A percentile compares a stretch with the other conserved stretches of the same genome.
These are phyloP conservation scores for Syngnathus floridae DNA, from an alignment of 2,113 vertebrate species.

Conservation along the genomic window DNA sequence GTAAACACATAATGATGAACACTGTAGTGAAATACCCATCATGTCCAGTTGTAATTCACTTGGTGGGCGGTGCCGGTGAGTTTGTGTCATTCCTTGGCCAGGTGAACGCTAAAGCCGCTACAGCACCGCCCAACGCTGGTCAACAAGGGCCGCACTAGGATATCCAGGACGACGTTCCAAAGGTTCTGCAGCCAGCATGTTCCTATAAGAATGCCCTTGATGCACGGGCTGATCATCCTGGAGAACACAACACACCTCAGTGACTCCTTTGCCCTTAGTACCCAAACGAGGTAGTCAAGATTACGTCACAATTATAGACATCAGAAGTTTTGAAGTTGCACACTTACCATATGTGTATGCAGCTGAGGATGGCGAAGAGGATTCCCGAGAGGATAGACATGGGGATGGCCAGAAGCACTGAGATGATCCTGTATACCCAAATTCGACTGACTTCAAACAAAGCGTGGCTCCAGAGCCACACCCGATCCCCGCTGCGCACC, in stretches of 20 bases:
- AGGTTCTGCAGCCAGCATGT: slow-evolving; percentile 60
- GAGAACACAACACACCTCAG: not conserved
- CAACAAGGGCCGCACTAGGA: slow-evolving; percentile 56
- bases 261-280: not conserved
- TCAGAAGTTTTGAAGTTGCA: not conserved
- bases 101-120: slow-evolving; percentile 58
- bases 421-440: slow-evolving; percentile 70
- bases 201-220: slow-evolving; percentile 52
- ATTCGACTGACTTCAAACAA: slow-evolving; percentile 70
- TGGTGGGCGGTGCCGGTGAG: not conserved
- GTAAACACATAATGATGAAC: not conserved
- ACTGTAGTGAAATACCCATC: not conserved
- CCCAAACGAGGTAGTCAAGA: no score
- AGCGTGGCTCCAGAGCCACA: slow-evolving; percentile 76
- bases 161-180: slow-evolving; percentile 61
- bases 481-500: slow-evolving; percentile 68
- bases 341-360: slow-evolving; percentile 70
- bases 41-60: not conserved
- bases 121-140: slow-evolving; percentile 62
- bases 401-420: slow-evolving; percentile 63
- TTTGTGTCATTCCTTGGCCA: slow-evolving; percentile 58
- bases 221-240: slow-evolving; percentile 68
- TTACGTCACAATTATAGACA: no score
- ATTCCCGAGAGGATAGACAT: slow-evolving; percentile 64
- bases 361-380: slow-evolving; percentile 69